Evolutionary conservation across 2,797 vertebrate species (phyloP).

Genomic region (Notolepis coatsorum): DNA sequence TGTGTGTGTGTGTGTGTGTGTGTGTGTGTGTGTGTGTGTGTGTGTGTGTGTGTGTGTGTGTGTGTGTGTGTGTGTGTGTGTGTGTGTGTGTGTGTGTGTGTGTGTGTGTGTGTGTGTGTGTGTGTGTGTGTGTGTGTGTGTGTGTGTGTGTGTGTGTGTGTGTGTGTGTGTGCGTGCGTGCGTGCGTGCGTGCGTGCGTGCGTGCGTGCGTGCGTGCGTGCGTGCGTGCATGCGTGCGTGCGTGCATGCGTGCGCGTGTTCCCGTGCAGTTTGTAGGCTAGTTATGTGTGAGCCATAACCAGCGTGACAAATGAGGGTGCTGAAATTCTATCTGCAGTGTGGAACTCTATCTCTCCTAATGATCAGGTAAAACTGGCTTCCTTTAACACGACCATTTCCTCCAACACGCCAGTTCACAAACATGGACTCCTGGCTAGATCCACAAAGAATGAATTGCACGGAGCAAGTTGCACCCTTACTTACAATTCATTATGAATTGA

Average conservation of each 20-base stretch:
- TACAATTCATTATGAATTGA: too few species aligned
- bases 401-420: not conserved
- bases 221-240: not conserved
- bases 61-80: too few species aligned
- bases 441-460: constrained; percentile 1
- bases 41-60: not conserved
- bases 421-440: not conserved
- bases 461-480: too few species aligned
- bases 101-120: not conserved
- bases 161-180: not conserved
- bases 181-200: not conserved
- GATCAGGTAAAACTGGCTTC: constrained; percentile 27
- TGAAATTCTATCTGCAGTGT: constrained; percentile 19
- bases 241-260: too few species aligned
- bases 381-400: not conserved
- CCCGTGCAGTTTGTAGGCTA: too few species aligned
- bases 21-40: not conserved
- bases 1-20: not conserved
- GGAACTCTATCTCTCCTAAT: constrained; percentile 23
- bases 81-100: too few species aligned
- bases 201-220: too few species aligned
- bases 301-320: constrained; percentile 7
- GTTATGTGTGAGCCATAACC: not conserved
- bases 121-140: not conserved
- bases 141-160: not conserved